Evolutionary conservation across 2,113 vertebrate genomes (phyloP), one percentile per base, ranked within the genome.

Genomic region (Gobius niger): DNA sequence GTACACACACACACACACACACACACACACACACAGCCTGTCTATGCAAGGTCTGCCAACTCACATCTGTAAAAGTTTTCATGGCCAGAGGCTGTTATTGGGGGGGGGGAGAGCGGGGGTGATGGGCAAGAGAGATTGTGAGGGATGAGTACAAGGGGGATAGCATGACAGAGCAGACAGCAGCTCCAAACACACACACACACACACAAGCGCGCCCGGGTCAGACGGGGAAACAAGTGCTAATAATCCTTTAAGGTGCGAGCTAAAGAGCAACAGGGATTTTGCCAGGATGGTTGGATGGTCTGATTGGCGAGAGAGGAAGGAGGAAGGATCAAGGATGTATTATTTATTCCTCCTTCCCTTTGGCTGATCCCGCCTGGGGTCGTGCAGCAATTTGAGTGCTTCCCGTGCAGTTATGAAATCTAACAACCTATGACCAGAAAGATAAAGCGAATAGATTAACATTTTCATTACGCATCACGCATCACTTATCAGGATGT

Each of bases 11-110:
- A 14, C 14, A 15, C 49, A n/a, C 49, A 63, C 72, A 46, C 11
- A 67, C 74, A 19, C 41, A 50, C 8, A 61, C 63, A 75, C 61
- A 67, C 67, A 76, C 75, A 63, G 81, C 44, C 62, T 63, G 73
- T 57, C 65, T 67, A 77, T 69, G 78, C 82, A 85, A 81, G 78
- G 82, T 83, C 85, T 89, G 88, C 88, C 88, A 91, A 85, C 78
- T 81, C 80, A 87, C 88, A 90, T 91, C 88, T 89, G 85, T 90
- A 88, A 87, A 87, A 88, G 76, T 88, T 88, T 87, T 87, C 84
- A 88, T 87, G 86, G 77, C 88, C 88, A 83, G 78, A 71, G 85
- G 88, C 88, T 83, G 80, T 87, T 88, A 82, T 83, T 72, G 67
- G 49, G 66, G 10, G 44, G 40, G 54, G 59, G 41, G 44, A 40